phyloP scores from a whole-genome alignment of 2,888 invertebrate species.

The Chrysolina oricalcia region DNA sequence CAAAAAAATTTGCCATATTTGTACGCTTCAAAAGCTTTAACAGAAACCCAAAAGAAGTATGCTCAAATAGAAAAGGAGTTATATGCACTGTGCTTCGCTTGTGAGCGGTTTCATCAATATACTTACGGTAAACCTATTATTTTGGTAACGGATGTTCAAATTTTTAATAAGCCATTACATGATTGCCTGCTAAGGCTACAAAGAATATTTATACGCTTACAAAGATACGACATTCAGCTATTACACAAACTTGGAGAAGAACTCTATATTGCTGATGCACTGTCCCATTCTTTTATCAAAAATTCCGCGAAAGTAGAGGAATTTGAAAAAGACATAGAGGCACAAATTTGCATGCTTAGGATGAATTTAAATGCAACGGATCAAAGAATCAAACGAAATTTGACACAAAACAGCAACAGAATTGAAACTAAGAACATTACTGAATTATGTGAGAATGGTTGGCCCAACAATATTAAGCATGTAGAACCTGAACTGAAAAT shows the following conservation, averaged over 20 bases:
- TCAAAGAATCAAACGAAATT: neutral
- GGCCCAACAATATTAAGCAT: neutral
- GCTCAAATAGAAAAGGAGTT: neutral
- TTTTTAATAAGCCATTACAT: neutral
- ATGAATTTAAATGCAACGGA: neutral
- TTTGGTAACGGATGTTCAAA: too few species aligned
- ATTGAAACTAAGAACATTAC: neutral
- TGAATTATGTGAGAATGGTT: neutral
- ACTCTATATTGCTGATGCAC: neutral
- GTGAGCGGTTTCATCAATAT: neutral
- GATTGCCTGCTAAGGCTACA: neutral
- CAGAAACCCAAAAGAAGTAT: neutral
- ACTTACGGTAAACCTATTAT: too few species aligned
- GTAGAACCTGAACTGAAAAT: neutral
- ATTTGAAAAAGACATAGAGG: neutral
- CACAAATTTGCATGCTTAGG: conserved; percentile 1
- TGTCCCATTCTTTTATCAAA: neutral
- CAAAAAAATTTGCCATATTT: neutral
- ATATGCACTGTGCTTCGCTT: neutral
- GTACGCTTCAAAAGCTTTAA: neutral
- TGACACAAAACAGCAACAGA: neutral
- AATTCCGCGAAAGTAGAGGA: neutral
- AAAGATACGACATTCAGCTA: neutral
- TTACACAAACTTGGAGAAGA: neutral
- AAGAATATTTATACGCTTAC: neutral